Base-by-base conservation (phyloP, 2,888 invertebrate genomes). In the Tenodera sinensis region DNA sequence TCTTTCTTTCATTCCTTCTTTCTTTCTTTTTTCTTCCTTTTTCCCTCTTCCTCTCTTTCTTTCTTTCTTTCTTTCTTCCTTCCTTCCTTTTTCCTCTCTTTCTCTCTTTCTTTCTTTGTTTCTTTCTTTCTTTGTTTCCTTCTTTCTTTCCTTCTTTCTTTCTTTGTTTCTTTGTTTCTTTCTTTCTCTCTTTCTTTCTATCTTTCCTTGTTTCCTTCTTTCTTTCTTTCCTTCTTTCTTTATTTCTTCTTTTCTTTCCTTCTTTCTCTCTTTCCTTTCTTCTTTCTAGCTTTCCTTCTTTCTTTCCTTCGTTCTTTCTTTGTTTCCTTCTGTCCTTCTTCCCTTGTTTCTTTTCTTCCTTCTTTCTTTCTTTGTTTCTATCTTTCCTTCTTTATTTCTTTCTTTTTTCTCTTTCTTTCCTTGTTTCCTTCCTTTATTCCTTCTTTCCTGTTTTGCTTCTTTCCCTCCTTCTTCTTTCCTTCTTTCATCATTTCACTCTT, bases 191-290 rank as follows among this genome's bases (percentile, higher is more conserved):
- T 20, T 81, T 81, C 81, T 20, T 81, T 81, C n/a, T n/a, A n/a
- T n/a, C n/a, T n/a, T n/a, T n/a, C n/a, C n/a, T n/a, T n/a, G n/a
- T n/a, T n/a, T n/a, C n/a, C n/a, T n/a, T n/a, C n/a, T n/a, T n/a
- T n/a, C n/a, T n/a, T n/a, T n/a, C n/a, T n/a, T n/a, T n/a, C n/a
- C n/a, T n/a, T n/a, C n/a, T n/a, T n/a, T n/a, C n/a, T n/a, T n/a
- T n/a, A n/a, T n/a, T n/a, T n/a, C 20, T 81, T 20, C 12, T 20
- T 81, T 81, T 81, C 20, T 81, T 20, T 15, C 12, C 20, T 12
- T 97, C 97, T 90, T 97, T 95, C 27, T 96, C 91, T 93, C 95
- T 92, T 27, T 94, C 91, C 90, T 93, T 90, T n/a, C n/a, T n/a
- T n/a, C n/a, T n/a, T n/a, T n/a, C n/a, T n/a, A n/a, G n/a, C n/a